Evolutionary conservation across 2,113 vertebrate species (phyloP).

Genomic region (Morone saxatilis): DNA sequence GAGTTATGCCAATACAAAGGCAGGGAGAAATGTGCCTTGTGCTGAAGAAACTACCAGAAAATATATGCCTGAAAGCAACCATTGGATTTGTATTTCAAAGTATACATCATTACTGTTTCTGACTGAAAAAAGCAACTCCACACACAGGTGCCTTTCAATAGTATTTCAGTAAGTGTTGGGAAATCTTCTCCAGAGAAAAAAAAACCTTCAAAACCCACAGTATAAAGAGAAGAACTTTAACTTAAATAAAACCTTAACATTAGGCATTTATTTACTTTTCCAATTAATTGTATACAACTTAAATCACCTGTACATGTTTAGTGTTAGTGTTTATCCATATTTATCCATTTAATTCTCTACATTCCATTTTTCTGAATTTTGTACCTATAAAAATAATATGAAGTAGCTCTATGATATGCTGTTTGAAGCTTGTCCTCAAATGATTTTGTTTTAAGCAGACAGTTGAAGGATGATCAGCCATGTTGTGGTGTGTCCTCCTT

Average conservation of each 20-base stretch:
- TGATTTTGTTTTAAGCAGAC: conserved; percentile 21
- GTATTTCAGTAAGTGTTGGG: conserved; percentile 6
- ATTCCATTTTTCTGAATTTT: not conserved
- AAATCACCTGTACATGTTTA: conserved; percentile 3
- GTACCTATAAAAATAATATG: conserved; percentile 12
- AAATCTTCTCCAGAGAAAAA: not conserved
- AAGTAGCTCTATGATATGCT: conserved; percentile 12
- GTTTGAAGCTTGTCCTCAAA: conserved; percentile 43
- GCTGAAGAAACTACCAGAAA: not conserved
- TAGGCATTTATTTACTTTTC: conserved; percentile 8
- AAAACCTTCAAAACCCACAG: not conserved
- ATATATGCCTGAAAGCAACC: conserved; percentile 1
- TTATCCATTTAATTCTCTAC: conserved; percentile 1
- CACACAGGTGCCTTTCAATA: not conserved
- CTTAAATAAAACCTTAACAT: not conserved
- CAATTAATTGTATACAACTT: not conserved
- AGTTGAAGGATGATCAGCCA: conserved; percentile 20
- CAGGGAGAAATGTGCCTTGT: conserved; percentile 4
- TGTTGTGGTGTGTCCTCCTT: conserved; percentile 3
- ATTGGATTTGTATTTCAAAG: conserved; percentile 27
- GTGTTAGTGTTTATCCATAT: no score
- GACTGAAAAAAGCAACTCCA: not conserved
- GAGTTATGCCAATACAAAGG: conserved; percentile 5
- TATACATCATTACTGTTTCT: conserved; percentile 12
- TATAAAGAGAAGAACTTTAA: not conserved